Base-by-base conservation (phyloP, 2,113 vertebrate species). In the Microtus montanus region DNA sequence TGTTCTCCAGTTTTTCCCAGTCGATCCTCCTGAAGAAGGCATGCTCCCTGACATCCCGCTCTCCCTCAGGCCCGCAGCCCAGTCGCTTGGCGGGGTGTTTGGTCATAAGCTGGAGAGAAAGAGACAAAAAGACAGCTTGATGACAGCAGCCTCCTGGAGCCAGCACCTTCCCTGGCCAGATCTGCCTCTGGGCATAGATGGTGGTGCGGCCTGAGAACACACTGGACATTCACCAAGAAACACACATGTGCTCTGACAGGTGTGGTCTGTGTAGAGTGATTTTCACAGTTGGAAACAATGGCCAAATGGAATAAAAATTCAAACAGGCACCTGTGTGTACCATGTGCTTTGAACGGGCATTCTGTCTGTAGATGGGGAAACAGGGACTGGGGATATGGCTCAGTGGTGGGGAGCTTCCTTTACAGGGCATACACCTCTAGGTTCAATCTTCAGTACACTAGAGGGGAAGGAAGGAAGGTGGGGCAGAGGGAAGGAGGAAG, bases 11-110 rank as follows among this genome's bases (percentile, higher is more conserved):
- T 52, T 99, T 99, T 0, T 99, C 99, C 99, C 99, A 99, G 98
- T 99, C 99, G 61, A 99, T 99, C 91, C 99, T 99, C 97, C 99
- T 99, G 98, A 99, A 99, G 98, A 99, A 99, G 84, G 99, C 98
- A 7, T 99, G 99, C 70, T 99, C 99, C 89, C 99, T 98, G 97
- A 99, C 98, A 93, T 99, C 99, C 93, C 99, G 97, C 96, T 99
- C 99, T 0, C 99, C 99, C 97, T 99, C 99, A 0, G 98, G 97
- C 77, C 99, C 98, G 14, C 99, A 99, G 97, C 99, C 99, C 26
- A 99, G 99, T 83, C 99, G 99, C 98, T 99, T 99, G 11, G 99
- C 99, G 0, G 99, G 99, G 88, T 99, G 99, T 96, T 99, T 99
- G 95, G 99, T 99, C 99, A 99, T 99, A 87, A 99, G 98, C 99